Percentiles rank a stretch among this genome's conserved stretches.
Evolutionary conservation across 92 coral and sea anemone species (phyloP).

Genomic region (Scolanthus callimorphus): DNA sequence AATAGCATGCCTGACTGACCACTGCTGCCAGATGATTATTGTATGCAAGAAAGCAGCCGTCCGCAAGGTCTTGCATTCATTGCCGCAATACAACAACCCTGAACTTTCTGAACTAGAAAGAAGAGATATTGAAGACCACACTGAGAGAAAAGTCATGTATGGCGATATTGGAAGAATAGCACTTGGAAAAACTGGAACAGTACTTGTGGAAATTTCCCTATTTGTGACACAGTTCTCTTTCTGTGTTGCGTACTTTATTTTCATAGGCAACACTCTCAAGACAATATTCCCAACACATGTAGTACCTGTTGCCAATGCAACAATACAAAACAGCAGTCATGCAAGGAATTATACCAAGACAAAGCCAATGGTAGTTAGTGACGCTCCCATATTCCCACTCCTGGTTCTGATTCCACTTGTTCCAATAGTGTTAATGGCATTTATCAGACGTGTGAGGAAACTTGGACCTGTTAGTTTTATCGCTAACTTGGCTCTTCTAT

Average conservation of each 20-base stretch:
- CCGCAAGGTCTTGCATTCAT: conserved; percentile 51
- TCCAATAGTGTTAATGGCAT: conserved; percentile 72
- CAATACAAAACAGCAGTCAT: conserved; percentile 1
- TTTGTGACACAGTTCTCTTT: conserved; percentile 79
- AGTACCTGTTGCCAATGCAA: background rate
- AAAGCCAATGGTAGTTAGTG: conserved; percentile 1
- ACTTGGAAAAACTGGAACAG: conserved; percentile 71
- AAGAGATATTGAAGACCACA: conserved; percentile 32
- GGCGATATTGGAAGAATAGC: conserved; percentile 89
- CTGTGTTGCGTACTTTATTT: conserved; percentile 92
- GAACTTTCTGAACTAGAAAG: conserved; percentile 29
- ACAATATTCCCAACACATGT: conserved; percentile 52
- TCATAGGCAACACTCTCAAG: conserved; percentile 80
- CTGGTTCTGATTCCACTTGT: conserved; percentile 59
- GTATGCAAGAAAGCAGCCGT: conserved; percentile 94
- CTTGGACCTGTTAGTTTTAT: conserved; percentile 81
- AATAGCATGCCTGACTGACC: conserved; percentile 84
- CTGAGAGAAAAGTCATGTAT: conserved; percentile 64
- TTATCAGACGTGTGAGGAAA: conserved; percentile 68
- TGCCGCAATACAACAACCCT: conserved; percentile 39
- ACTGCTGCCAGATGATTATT: conserved; percentile 90
- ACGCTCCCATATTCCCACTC: conserved; percentile 57
- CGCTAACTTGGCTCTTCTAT: conserved; percentile 62
- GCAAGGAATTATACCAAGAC: conserved; percentile 2
- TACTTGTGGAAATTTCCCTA: conserved; percentile 78